phyloP scores from a whole-genome alignment of 2,888 invertebrate genomes.

The Phortica okadai region DNA sequence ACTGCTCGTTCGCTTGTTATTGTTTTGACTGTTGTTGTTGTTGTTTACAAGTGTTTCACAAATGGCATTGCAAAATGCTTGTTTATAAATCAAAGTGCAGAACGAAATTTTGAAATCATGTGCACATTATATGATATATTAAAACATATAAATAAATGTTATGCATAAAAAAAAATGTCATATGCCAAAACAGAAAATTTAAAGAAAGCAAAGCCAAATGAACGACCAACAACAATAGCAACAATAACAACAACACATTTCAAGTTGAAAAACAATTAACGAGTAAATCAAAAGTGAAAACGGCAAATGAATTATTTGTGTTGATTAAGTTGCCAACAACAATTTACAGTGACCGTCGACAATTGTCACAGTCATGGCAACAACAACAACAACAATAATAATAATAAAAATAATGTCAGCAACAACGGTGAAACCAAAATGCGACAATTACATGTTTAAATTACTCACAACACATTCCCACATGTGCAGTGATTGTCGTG shows the following conservation, averaged over 20 bases:
- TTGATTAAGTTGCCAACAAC: neutral
- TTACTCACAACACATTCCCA: constrained; percentile 59
- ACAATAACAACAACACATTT: neutral
- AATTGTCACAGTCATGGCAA: neutral
- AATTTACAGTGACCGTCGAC: neutral
- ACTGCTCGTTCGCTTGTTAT: neutral
- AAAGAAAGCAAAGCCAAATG: neutral
- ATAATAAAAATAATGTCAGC: neutral
- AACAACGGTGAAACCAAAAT: neutral
- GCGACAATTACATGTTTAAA: constrained; percentile 65
- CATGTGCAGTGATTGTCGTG: neutral
- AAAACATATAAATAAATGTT: neutral
- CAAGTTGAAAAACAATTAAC: neutral
- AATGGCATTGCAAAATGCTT: constrained; percentile 11
- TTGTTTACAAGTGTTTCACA: neutral
- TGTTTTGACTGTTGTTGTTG: neutral
- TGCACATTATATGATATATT: neutral
- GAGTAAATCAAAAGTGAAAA: neutral
- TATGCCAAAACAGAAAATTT: neutral
- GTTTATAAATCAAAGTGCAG: constrained; percentile 24
- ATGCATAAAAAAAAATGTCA: neutral
- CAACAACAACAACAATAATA: neutral
- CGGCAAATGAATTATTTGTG: neutral
- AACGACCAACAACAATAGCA: neutral
- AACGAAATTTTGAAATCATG: neutral